Evolutionary conservation across 2,888 invertebrate species (phyloP).

Genomic region (Drosophila pseudotalamancana): DNA sequence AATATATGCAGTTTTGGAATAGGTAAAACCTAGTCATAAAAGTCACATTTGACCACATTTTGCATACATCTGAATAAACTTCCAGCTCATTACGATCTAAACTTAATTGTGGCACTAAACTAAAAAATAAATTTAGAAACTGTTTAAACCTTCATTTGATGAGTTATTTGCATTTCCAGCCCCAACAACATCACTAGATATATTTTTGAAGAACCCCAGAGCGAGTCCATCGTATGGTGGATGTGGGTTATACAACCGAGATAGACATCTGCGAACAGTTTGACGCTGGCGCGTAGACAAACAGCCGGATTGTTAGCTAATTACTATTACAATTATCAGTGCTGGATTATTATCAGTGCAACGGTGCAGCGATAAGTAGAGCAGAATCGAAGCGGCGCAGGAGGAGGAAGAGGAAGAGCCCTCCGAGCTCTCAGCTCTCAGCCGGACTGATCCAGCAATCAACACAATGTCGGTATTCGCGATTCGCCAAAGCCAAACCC

Average conservation of each 20-base stretch:
- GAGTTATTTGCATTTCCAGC: constrained; percentile 38
- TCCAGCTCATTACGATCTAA: neutral
- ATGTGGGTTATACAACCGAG: constrained; percentile 44
- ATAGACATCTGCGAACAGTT: constrained; percentile 22
- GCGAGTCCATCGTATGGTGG: constrained; percentile 3
- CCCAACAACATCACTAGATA: constrained; percentile 1
- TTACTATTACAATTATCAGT: constrained; percentile 62
- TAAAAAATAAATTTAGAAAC: neutral
- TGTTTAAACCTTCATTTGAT: constrained; percentile 3
- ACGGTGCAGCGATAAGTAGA: constrained; percentile 42
- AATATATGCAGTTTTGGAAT: too few species aligned
- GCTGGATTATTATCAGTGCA: constrained; percentile 62
- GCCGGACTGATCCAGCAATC: constrained; percentile 26
- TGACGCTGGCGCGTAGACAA: neutral
- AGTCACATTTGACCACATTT: too few species aligned
- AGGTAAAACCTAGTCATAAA: too few species aligned
- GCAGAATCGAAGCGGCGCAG: neutral
- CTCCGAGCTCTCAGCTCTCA: constrained; percentile 21
- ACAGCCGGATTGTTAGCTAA: constrained; percentile 36
- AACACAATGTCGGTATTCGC: constrained; percentile 59
- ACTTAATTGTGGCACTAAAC: constrained; percentile 8
- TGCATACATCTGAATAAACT: neutral
- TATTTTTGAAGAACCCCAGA: neutral
- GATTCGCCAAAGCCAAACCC: constrained; percentile 42
- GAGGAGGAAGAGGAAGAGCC: constrained; percentile 11